Base-by-base conservation (phyloP, 1,140 invertebrate species). In the Bombus waltoni region DNA sequence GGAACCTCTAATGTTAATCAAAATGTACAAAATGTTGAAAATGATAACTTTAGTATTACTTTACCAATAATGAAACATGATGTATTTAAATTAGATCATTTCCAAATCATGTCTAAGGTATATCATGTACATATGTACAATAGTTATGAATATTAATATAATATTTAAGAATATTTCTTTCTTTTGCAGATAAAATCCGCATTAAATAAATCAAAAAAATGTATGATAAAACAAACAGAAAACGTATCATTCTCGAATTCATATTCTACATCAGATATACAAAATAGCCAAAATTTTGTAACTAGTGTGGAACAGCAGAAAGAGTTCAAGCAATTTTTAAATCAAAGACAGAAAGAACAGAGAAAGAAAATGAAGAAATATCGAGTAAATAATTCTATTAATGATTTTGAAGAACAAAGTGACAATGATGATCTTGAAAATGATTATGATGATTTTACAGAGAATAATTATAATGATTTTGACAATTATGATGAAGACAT, bases 71-170 rank as follows among this genome's bases (percentile, higher is more conserved):
- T 98, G 97, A 96, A 96, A 35, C 96, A 97, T 74, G 96, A 97
- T 94, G 96, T 97, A 28, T 96, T 97, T 71, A 97, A 97, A 74
- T 93, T 98, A 65, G 95, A 98, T 93, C 97, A 97, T 91, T 90
- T 91, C 1, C 92, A 94, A 74, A 97, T 98, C 35, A 96, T 97
- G 96, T 94, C 89, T 10, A 93, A 87, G 87, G 95, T 95, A 91
- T 74, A 28, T 78, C 35, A 57, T 57, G 28, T 22, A 59, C 53
- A 71, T 32, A 28, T n/a, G 70, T 59, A 66, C 32, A 47, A 38
- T 22, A 78, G 10, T 9, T 28, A 80, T 68, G 11, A 15, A 44
- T 38, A 76, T 73, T n/a, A 68, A 75, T 73, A 76, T 71, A 28
- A 62, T 28, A 57, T 78, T 74, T 62, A 59, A 66, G 68, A 25